phyloP scores from a whole-genome alignment of 2,888 invertebrate genomes.

The Ormyrus labotus region DNA sequence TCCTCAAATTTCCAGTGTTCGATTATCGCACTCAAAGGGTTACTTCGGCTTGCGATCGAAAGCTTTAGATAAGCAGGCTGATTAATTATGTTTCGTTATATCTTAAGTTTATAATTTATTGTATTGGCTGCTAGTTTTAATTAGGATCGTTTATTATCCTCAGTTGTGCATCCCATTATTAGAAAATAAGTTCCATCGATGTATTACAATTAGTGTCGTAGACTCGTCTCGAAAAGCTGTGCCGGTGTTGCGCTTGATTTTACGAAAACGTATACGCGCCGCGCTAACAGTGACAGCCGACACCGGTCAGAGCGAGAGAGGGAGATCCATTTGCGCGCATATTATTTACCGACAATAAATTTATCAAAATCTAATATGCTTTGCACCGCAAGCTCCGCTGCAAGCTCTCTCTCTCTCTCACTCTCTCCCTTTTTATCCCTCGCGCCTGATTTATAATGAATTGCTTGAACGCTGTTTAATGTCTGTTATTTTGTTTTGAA shows the following conservation, averaged over 20 bases:
- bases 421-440: not conserved
- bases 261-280: not conserved
- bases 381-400: constrained; percentile 38
- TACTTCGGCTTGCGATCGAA: constrained; percentile 1
- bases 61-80: not conserved
- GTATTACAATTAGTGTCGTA: constrained; percentile 21
- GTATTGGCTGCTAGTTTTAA: not conserved
- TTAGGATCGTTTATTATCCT: not conserved
- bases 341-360: constrained; percentile 44
- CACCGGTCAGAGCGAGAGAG: not conserved
- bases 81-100: not conserved
- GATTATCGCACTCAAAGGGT: not conserved
- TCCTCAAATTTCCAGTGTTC: not conserved
- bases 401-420: not conserved
- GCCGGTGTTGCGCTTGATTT: constrained; percentile 8
- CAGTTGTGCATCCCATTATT: constrained; percentile 8
- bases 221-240: constrained; percentile 6
- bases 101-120: not conserved
- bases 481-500: constrained; percentile 49
- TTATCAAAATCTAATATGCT: constrained; percentile 53
- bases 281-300: not conserved
- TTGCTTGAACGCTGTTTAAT: constrained; percentile 5
- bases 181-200: not conserved
- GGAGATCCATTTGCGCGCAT: not conserved
- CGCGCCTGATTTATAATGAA: not conserved